Base-by-base conservation (phyloP, 2,888 invertebrate species). In the Aporophyla lueneburgensis region DNA sequence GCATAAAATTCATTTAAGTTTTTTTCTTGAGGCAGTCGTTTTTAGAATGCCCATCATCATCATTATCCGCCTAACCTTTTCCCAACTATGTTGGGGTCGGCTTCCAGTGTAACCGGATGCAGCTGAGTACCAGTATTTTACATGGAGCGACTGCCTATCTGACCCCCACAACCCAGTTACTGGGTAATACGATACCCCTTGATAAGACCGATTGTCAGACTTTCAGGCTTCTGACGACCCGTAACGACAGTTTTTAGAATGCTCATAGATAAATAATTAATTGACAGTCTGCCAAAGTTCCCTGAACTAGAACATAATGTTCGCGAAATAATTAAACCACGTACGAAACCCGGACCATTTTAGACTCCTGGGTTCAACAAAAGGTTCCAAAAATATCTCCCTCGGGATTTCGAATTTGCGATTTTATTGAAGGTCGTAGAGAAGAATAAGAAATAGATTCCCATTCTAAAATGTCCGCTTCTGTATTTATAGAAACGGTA, bases 401-500 rank as follows among this genome's bases (percentile, higher is more conserved):
- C 65, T 63, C 40, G 67, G 51, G 68, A 40, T 74, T 62, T 68
- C 49, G 62, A 71, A 77, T 78, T 84, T 77, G 73, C 77, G 46
- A 51, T 74, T 87, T 86, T 86, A 88, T 88, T 74, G 69, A 73
- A 74, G 72, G 65, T 80, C 66, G 76, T 74, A 80, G 69, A 71
- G 54, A 73, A 78, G 83, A 87, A 83, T 83, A 86, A 87, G 86
- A 83, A 87, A 86, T 86, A 78, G 83, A 87, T 87, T 80, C 76
- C 76, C 76, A 87, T 87, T 83, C 82, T 84, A 81, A 78, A 84
- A 76, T 85, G 80, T 80, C 70, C 74, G 76, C 76, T 85, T 80
- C 58, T 88, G 82, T 86, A 88, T 89, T 88, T 85, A 84, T 83
- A 78, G 80, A 85, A 88, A 83, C 85, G 69, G 80, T 71, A 83